A percentile compares a stretch with the other conserved stretches of the same genome.
phyloP scores from a whole-genome alignment of 1,140 invertebrate genomes.

The Whitmania pigra region DNA sequence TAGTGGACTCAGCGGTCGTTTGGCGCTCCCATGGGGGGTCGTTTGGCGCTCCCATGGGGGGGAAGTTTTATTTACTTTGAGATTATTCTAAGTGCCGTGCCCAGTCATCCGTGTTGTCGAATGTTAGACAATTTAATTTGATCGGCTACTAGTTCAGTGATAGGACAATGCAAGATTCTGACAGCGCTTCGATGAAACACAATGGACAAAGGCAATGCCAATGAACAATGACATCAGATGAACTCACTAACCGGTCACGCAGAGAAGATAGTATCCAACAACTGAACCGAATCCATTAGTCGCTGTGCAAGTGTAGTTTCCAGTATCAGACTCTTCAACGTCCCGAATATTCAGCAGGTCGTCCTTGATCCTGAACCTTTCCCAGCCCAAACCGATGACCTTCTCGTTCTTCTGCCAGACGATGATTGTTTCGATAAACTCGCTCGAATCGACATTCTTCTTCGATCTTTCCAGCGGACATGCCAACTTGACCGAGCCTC shows the following conservation, averaged over 20 bases:
- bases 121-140: too few relatives aligned
- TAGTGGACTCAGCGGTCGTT: too few relatives aligned
- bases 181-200: too few relatives aligned
- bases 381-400: background rate
- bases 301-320: background rate
- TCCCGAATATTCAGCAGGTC: background rate
- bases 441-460: background rate
- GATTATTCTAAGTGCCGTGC: too few relatives aligned
- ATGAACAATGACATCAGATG: too few relatives aligned
- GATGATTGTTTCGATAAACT: conserved; percentile 5
- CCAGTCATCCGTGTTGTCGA: too few relatives aligned
- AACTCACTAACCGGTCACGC: background rate
- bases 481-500: background rate
- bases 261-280: background rate
- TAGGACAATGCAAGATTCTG: too few relatives aligned
- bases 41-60: too few relatives aligned
- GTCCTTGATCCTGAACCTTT: background rate
- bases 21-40: too few relatives aligned
- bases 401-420: background rate
- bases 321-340: background rate
- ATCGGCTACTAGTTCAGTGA: too few relatives aligned
- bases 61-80: too few relatives aligned
- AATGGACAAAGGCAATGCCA: too few relatives aligned
- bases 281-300: conserved; percentile 9
- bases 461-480: background rate